Conservation (phyloP, 2,888 invertebrate genomes). For the Antitype chi region DNA sequence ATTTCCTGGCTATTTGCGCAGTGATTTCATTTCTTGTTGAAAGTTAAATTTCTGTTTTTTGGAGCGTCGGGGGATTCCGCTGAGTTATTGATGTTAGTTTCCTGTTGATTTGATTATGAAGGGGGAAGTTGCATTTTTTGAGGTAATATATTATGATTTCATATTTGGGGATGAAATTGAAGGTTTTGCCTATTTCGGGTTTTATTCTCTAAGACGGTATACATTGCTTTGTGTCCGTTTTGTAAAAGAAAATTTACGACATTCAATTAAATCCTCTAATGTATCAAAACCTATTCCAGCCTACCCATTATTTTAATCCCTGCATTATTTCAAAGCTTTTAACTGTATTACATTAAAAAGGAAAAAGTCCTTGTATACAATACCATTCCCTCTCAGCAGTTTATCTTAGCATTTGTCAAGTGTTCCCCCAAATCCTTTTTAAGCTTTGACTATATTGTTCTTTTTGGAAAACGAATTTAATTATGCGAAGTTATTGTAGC, state of each 20-base stretch:
- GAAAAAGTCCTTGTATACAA: slow-evolving; percentile 2
- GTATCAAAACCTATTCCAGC: too few species aligned
- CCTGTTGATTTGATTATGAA: slow-evolving; percentile 32
- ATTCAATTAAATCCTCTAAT: not conserved
- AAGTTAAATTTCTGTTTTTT: slow-evolving; percentile 58
- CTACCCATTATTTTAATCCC: not conserved
- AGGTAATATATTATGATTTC: not conserved
- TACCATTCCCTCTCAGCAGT: slow-evolving; percentile 20
- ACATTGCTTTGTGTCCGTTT: not conserved
- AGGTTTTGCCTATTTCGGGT: not conserved
- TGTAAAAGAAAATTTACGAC: not conserved
- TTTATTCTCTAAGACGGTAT: not conserved
- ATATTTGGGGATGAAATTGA: not conserved
- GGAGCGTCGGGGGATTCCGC: slow-evolving; percentile 14
- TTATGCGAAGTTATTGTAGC: slow-evolving; percentile 41
- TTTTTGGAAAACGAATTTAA: slow-evolving; percentile 54
- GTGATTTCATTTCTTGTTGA: slow-evolving; percentile 69
- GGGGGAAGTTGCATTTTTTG: slow-evolving; percentile 1
- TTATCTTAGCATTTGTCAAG: slow-evolving; percentile 51
- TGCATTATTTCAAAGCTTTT: slow-evolving; percentile 24
- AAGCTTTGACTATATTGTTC: slow-evolving; percentile 41
- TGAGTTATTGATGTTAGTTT: slow-evolving; percentile 48
- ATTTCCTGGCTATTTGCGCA: slow-evolving; percentile 64
- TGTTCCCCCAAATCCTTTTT: slow-evolving; percentile 37
- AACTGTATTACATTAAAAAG: slow-evolving; percentile 23